phyloP scores from a whole-genome alignment of 2,797 vertebrate genomes.

The Peromyscus melanophrys region DNA sequence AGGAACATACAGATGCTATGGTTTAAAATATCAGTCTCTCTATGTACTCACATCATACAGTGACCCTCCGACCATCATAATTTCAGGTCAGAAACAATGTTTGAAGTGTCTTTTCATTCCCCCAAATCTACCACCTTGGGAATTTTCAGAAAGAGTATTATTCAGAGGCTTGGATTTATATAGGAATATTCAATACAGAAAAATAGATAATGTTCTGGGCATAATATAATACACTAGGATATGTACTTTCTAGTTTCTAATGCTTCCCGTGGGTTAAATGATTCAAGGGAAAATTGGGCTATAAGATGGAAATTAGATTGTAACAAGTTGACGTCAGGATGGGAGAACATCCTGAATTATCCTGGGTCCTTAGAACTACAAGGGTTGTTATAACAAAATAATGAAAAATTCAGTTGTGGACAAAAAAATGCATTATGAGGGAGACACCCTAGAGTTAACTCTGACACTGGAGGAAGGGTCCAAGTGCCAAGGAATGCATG shows the following conservation, averaged over 20 bases:
- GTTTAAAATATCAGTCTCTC: too few relatives aligned
- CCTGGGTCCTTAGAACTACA: not conserved
- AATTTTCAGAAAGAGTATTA: not conserved
- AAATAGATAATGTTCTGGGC: too few relatives aligned
- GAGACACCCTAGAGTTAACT: not conserved
- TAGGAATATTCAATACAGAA: not conserved
- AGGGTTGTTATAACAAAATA: not conserved
- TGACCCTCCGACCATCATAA: not conserved
- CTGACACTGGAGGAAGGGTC: not conserved
- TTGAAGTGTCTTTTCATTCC: too few relatives aligned
- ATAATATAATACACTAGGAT: not conserved
- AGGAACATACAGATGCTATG: not conserved
- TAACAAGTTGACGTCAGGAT: not conserved
- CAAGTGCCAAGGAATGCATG: not conserved
- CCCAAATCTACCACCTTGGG: too few relatives aligned
- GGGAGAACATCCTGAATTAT: too few relatives aligned
- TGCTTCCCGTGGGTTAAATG: not conserved
- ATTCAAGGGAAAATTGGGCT: not conserved
- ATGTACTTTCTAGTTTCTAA: not conserved
- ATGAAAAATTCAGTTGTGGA: not conserved
- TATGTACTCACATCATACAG: not conserved
- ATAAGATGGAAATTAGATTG: not conserved
- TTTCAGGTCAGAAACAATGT: conserved; percentile 1
- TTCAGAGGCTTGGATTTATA: too few relatives aligned
- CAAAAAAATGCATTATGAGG: not conserved